phyloP scores from a whole-genome alignment of 2,888 invertebrate genomes.

The Acrocera orbiculus region DNA sequence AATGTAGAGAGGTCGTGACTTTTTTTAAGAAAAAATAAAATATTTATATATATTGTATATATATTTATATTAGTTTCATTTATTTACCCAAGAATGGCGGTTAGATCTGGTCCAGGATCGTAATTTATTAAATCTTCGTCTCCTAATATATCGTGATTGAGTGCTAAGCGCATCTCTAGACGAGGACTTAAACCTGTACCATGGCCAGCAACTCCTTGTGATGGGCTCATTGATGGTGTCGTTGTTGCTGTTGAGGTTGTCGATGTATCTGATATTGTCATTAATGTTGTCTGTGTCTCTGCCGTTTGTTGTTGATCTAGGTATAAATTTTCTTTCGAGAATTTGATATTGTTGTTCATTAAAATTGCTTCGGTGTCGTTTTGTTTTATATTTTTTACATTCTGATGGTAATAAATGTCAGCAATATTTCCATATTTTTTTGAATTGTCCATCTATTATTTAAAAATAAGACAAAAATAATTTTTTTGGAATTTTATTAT shows the following conservation, averaged over 20 bases:
- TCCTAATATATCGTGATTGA: slow-evolving; percentile 38
- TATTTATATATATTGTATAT: not conserved
- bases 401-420: too few relatives aligned
- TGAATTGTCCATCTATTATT: too few relatives aligned
- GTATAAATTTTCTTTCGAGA: too few relatives aligned
- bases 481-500: not conserved
- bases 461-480: not conserved
- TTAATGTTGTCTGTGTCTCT: slow-evolving; percentile 2
- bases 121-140: slow-evolving; percentile 34
- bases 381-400: too few relatives aligned
- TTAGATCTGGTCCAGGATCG: slow-evolving; percentile 33
- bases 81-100: slow-evolving; percentile 30
- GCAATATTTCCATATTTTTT: slow-evolving; percentile 29
- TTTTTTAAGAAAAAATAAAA: slow-evolving; percentile 1
- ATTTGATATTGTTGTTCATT: slow-evolving; percentile 15
- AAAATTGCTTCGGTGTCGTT: slow-evolving; percentile 13
- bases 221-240: slow-evolving; percentile 14
- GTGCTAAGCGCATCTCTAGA: slow-evolving; percentile 46
- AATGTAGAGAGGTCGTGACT: slow-evolving; percentile 34
- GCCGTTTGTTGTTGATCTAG: not conserved
- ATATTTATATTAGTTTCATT: not conserved
- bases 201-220: slow-evolving; percentile 15
- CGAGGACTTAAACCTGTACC: slow-evolving; percentile 40
- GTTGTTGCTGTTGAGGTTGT: slow-evolving; percentile 4
- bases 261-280: slow-evolving; percentile 24